phyloP scores from a whole-genome alignment of 2,113 vertebrate species.

The Entomyzon cyanotis region DNA sequence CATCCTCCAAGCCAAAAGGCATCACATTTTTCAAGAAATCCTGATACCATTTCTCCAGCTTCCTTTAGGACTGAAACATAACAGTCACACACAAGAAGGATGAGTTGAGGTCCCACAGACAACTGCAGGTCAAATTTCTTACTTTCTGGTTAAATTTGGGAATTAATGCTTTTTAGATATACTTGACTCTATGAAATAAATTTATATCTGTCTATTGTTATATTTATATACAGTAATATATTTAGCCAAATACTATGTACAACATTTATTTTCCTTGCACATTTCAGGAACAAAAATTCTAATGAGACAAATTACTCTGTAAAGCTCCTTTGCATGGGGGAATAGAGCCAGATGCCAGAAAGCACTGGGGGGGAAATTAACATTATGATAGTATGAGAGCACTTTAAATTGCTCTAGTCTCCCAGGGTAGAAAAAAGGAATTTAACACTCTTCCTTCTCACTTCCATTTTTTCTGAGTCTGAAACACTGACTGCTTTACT shows the following conservation, averaged over 20 bases:
- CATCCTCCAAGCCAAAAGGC: not conserved
- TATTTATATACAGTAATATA: not conserved
- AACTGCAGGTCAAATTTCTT: not conserved
- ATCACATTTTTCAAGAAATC: not conserved
- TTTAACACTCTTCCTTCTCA: not conserved
- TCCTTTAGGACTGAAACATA: not conserved
- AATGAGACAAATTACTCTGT: constrained; percentile 25
- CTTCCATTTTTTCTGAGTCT: not conserved
- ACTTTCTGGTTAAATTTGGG: not conserved
- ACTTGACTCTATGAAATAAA: not conserved
- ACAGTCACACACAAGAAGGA: not conserved
- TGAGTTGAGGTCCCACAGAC: not conserved
- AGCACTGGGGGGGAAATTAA: constrained; percentile 31
- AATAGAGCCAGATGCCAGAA: constrained; percentile 52
- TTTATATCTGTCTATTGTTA: not conserved
- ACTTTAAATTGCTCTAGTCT: constrained; percentile 25
- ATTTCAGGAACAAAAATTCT: not conserved
- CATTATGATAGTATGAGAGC: not conserved
- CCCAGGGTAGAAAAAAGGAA: not conserved
- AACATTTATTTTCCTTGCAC: not conserved
- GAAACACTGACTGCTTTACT: not conserved
- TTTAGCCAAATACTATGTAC: not conserved
- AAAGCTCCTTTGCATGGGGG: constrained; percentile 10
- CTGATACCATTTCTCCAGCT: not conserved
- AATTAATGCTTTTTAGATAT: not conserved